These are phyloP conservation scores for Notodonta ziczac DNA, from an alignment of 2,888 invertebrate species.

Conservation along the genomic window DNA sequence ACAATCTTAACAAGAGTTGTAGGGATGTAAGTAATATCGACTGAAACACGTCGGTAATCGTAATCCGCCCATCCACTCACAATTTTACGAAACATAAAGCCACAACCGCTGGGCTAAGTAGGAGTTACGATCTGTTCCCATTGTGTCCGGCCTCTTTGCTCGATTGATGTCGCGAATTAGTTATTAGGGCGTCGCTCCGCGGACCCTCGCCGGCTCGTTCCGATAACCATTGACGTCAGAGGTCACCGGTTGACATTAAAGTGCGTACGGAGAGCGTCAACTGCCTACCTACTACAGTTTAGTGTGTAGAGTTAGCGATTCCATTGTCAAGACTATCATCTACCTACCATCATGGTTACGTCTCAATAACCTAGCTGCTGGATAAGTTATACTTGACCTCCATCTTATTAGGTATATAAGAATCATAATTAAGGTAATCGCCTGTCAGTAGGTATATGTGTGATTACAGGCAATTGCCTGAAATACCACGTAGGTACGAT, in stretches of 20 bases:
- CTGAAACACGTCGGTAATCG: neutral
- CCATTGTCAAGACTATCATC: no score
- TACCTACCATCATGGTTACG: no score
- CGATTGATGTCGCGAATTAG: slow-evolving; percentile 13
- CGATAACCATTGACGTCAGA: slow-evolving; percentile 46
- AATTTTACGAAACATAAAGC: neutral
- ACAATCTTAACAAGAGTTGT: no score
- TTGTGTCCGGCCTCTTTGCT: neutral
- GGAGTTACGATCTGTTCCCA: neutral
- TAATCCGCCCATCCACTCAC: neutral
- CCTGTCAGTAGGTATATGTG: no score
- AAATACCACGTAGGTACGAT: no score
- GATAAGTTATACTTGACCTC: no score
- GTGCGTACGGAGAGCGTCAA: neutral
- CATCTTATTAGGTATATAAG: no score
- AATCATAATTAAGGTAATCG: no score
- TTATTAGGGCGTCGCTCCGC: slow-evolving; percentile 19
- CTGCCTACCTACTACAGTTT: neutral
- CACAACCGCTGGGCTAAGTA: neutral
- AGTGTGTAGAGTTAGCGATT: neutral
- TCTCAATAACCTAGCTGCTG: no score
- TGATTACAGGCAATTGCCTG: no score
- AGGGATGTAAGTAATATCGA: neutral
- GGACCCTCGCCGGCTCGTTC: slow-evolving; percentile 15
- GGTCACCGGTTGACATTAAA: slow-evolving; percentile 39